Evolutionary conservation across 2,888 invertebrate species (phyloP), one percentile per base, ranked within the genome.

Genomic region (Zele albiditarsus): DNA sequence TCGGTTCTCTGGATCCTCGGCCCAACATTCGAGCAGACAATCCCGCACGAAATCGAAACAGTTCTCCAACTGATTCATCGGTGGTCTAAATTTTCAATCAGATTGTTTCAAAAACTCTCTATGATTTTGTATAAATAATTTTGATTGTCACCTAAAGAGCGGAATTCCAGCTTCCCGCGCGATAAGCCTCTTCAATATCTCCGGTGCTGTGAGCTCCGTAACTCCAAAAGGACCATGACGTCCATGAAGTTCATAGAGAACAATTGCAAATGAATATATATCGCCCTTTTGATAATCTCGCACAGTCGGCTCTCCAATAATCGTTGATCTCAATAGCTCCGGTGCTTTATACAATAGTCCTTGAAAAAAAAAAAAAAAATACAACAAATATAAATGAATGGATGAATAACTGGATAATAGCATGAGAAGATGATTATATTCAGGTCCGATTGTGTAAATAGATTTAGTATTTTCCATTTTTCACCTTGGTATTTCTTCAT

Each of bases 11-110:
- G 96, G 93, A 74, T 93, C 93, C 87, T 97, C 97, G 0, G 92
- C 90, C 97, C 97, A 98, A 86, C 97, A 97, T 83, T 96, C 96
- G n/a, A 92, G 90, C 82, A 97, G 90, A 84, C 96, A 95, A 77
- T 96, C 95, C 14, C 95, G 92, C 5, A 97, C 95, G 85, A 96
- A 97, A 87, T 96, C 96, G 84, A 97, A 97, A 57, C 94, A 93
- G 58, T 94, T 95, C 82, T 95, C 94, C 69, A 97, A 88, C 0
- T 94, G 92, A 60, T 95, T 95, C 79, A 97, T 87, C 0, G 95
- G 94, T 0, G 97, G 97, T 82, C 96, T 94, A 88, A 33, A 66
- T 14, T 4, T 60, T 31, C 12, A 38, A 49, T 31, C 8, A 28
- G 10, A 38, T 27, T 31, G 57, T 33, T 60, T n/a, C 10, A 20